Evolutionary conservation across 2,797 vertebrate genomes (phyloP).

Genomic region (Platyrinchus mystaceus): DNA sequence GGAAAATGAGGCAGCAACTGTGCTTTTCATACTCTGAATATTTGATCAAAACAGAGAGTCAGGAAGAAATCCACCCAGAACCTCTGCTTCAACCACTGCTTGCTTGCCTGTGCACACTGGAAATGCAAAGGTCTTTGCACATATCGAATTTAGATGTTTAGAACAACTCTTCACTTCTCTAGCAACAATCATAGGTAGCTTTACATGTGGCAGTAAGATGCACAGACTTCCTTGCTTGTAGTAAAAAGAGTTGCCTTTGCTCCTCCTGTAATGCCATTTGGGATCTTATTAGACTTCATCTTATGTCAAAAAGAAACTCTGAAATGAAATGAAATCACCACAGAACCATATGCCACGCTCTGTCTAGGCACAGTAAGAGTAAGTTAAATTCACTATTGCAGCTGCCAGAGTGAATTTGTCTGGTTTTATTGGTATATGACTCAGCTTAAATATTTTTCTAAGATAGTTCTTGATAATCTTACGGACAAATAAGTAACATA

Average conservation of each 20-base stretch:
- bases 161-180: not conserved
- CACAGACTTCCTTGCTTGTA: not conserved
- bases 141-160: not conserved
- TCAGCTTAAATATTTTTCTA: slow-evolving; percentile 51
- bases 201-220: not conserved
- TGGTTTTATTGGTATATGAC: slow-evolving; percentile 39
- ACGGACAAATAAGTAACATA: not conserved
- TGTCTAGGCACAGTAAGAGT: not conserved
- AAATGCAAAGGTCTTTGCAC: not conserved
- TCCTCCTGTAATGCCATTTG: slow-evolving; percentile 7
- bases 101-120: not conserved
- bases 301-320: slow-evolving; percentile 19
- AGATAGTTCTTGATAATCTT: slow-evolving; percentile 20
- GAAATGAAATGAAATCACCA: slow-evolving; percentile 41
- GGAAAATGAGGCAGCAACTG: not conserved
- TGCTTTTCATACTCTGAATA: not conserved
- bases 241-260: not conserved
- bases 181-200: not conserved
- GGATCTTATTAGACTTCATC: not conserved
- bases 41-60: not conserved
- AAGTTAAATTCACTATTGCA: slow-evolving; percentile 29
- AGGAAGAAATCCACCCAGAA: not conserved
- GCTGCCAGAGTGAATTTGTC: slow-evolving; percentile 34
- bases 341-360: not conserved
- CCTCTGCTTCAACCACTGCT: not conserved